Evolutionary conservation across 2,113 vertebrate species (phyloP).

Genomic region (Motacilla alba): DNA sequence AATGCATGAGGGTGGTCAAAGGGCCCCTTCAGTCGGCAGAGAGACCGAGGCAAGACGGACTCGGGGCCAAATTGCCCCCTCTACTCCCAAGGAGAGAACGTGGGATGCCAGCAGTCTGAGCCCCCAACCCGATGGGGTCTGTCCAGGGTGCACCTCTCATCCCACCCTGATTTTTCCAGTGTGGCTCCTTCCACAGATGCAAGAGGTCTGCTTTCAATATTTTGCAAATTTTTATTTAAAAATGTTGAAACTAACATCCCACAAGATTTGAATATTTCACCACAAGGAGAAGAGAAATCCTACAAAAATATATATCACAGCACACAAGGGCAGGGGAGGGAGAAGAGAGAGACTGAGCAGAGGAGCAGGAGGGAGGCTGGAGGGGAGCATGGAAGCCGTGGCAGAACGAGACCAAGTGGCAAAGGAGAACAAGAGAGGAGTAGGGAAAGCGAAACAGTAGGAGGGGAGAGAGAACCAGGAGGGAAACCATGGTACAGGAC

Average conservation of each 20-base stretch:
- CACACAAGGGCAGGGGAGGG: slow-evolving; percentile 57
- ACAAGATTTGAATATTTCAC: slow-evolving; percentile 80
- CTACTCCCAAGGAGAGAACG: neutral
- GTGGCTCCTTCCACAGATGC: neutral
- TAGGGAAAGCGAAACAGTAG: neutral
- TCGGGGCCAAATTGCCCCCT: accelerated
- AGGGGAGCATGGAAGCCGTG: neutral
- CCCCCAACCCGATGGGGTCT: neutral
- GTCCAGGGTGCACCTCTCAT: neutral
- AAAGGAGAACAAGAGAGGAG: slow-evolving; percentile 20
- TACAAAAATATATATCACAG: slow-evolving; percentile 86
- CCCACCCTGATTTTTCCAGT: neutral
- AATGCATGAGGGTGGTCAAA: neutral
- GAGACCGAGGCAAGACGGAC: neutral
- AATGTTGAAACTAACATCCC: slow-evolving; percentile 82
- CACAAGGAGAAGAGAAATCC: slow-evolving; percentile 78
- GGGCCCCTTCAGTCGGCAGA: neutral
- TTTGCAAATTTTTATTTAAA: slow-evolving; percentile 84
- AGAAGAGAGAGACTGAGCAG: slow-evolving; percentile 14
- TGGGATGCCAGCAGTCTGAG: neutral
- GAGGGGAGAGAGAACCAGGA: neutral
- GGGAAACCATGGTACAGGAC: neutral
- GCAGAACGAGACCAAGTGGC: neutral
- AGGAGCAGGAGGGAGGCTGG: neutral
- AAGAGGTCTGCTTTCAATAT: slow-evolving; percentile 49